These are phyloP conservation scores for Tethya wilhelma DNA, from an alignment of 37 sponge, comb jelly and placozoan species.

Conservation along the genomic window DNA sequence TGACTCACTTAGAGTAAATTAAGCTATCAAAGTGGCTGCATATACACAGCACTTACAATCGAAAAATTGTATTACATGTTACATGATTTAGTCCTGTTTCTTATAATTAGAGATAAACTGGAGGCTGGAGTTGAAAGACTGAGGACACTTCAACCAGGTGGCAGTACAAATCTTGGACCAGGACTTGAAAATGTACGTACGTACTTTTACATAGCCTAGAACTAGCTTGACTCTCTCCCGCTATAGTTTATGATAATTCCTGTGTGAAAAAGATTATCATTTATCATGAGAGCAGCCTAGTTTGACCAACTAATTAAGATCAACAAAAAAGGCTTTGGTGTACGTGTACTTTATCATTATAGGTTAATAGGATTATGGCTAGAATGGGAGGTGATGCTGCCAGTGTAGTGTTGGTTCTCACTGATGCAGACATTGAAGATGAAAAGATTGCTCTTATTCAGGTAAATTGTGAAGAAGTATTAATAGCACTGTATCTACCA, in stretches of 20 bases:
- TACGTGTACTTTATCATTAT: neutral
- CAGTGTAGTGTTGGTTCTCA: constrained; percentile 2
- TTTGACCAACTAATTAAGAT: neutral
- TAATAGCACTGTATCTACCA: neutral
- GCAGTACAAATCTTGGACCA: neutral
- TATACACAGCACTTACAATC: neutral
- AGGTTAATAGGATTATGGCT: neutral
- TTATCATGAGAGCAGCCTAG: neutral
- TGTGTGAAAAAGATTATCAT: too few species aligned
- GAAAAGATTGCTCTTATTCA: neutral
- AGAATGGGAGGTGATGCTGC: constrained; percentile 4
- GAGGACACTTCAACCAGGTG: neutral
- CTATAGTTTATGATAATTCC: too few species aligned
- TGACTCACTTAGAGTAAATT: too few species aligned
- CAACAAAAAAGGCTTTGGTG: neutral
- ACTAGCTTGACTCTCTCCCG: too few species aligned
- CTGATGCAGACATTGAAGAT: constrained; percentile 6
- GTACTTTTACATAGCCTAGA: neutral
- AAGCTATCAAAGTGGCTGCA: too few species aligned
- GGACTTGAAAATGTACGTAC: neutral
- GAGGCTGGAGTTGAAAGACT: neutral
- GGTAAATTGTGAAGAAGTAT: neutral
- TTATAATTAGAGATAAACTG: neutral
- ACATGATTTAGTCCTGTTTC: neutral
- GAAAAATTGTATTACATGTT: neutral